Evolutionary conservation across 2,797 vertebrate genomes (phyloP), one percentile per base, ranked within the genome.

Genomic region (Sarcoramphus papa): DNA sequence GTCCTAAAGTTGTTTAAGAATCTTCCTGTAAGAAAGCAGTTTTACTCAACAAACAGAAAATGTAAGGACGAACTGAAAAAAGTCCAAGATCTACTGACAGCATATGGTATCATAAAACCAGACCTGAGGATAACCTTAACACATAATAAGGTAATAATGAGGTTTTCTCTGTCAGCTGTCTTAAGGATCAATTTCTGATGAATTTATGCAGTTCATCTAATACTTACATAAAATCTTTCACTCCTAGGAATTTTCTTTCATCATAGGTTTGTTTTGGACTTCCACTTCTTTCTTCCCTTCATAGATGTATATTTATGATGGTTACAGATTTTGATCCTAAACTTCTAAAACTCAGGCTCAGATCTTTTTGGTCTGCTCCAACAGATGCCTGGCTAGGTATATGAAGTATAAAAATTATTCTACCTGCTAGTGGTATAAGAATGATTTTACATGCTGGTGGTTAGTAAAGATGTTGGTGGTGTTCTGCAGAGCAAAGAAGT

Each of bases 61-160:
- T 99, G 99, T 97, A 99, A 99, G 96, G 99, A 99, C 64, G 99
- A 99, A 70, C 97, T 99, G 69, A 99, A 98, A 98, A 99, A 99
- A 91, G 83, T 99, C n/a, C 99, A 99, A 88, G 99, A 99, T 83
- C 97, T 99, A 51, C 98, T 99, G 62, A 98, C 98, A 97, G 98
- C 98, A 4, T 99, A 99, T 63, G 99, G 98, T 74, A 97, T 99
- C 48, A 97, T 99, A 93, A 99, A 99, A 90, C 99, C 99, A 30
- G 98, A 98, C 33, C 83, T 99, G 90, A 98, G 99, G 96, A 97
- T 99, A 96, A 95, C 98, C 4, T 98, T 99, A 37, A 94, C 98
- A 33, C 99, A 99, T 97, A 98, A 99, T 95, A 99, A 98, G 98
- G 99, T 99, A 98, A 98, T 91, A 54, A 47, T 19, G 22, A 41